Evolutionary conservation across 2,797 vertebrate species (phyloP).

Genomic region (Epinephelus coioides): DNA sequence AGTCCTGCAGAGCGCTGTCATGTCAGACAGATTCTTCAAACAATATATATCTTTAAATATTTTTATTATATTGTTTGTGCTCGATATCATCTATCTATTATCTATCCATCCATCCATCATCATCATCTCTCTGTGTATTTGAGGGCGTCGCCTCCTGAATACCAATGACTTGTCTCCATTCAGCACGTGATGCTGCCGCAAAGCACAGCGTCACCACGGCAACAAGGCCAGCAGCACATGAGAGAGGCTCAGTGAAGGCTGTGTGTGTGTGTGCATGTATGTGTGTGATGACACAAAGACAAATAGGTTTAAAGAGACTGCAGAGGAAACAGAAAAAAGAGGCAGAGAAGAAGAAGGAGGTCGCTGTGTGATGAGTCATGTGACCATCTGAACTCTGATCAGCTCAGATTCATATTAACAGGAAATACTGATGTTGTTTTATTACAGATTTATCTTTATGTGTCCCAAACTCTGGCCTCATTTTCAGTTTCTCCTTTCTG

Average conservation of each 20-base stretch:
- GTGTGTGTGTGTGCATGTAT: constrained; percentile 3
- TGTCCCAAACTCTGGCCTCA: no score
- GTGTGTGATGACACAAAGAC: constrained; percentile 10
- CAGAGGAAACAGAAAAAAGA: neutral
- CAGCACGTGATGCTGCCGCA: constrained; percentile 69
- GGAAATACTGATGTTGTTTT: no score
- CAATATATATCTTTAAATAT: no score
- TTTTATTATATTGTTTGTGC: no score
- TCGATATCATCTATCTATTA: no score
- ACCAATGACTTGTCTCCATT: constrained; percentile 62
- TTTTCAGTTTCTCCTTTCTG: no score
- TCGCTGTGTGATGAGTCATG: neutral
- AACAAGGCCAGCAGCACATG: constrained; percentile 65
- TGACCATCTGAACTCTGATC: no score
- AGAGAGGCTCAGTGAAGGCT: constrained; percentile 53
- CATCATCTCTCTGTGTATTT: constrained; percentile 18
- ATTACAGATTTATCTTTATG: no score
- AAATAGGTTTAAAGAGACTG: constrained; percentile 26
- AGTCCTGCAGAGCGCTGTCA: no score
- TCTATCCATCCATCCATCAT: no score
- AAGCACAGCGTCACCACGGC: constrained; percentile 68
- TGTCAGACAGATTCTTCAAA: no score
- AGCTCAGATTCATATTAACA: no score
- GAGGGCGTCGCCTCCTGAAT: constrained; percentile 57
- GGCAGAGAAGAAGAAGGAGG: neutral